phyloP scores from a whole-genome alignment of 1,140 invertebrate species.

The Cecropterus lyciades region DNA sequence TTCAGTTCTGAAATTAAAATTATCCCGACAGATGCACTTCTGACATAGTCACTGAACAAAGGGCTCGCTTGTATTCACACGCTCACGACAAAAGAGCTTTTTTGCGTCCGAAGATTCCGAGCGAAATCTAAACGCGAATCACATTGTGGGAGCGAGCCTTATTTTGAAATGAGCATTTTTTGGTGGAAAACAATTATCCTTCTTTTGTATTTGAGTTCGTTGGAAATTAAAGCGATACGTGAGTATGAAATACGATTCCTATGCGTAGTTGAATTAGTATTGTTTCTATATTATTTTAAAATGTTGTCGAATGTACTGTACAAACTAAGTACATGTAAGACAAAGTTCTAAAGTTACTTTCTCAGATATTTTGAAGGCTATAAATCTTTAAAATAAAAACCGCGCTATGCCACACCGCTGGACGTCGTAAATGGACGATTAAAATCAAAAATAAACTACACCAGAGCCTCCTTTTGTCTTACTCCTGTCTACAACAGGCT shows the following conservation, averaged over 20 bases:
- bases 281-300: neutral
- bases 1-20: constrained; percentile 60
- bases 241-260: constrained; percentile 14
- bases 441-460: constrained; percentile 78
- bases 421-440: constrained; percentile 67
- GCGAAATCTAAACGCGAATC: constrained; percentile 71
- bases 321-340: too few species aligned
- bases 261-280: neutral
- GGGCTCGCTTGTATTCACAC: constrained; percentile 63
- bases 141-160: constrained; percentile 63
- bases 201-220: constrained; percentile 15
- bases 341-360: too few species aligned
- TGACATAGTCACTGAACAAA: constrained; percentile 65
- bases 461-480: constrained; percentile 71
- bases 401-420: constrained; percentile 48
- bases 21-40: constrained; percentile 69
- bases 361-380: neutral
- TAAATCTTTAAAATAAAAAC: constrained; percentile 62
- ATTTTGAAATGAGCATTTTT: constrained; percentile 54
- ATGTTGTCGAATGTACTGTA: too few species aligned
- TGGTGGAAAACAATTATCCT: constrained; percentile 40
- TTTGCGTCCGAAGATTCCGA: constrained; percentile 64
- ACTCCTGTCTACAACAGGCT: constrained; percentile 76
- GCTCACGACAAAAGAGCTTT: constrained; percentile 65
- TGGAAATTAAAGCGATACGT: constrained; percentile 25